Evolutionary conservation across 64 coral and sea anemone species (phyloP), one percentile per base, ranked within the genome.

Genomic region (Montipora sp.): DNA sequence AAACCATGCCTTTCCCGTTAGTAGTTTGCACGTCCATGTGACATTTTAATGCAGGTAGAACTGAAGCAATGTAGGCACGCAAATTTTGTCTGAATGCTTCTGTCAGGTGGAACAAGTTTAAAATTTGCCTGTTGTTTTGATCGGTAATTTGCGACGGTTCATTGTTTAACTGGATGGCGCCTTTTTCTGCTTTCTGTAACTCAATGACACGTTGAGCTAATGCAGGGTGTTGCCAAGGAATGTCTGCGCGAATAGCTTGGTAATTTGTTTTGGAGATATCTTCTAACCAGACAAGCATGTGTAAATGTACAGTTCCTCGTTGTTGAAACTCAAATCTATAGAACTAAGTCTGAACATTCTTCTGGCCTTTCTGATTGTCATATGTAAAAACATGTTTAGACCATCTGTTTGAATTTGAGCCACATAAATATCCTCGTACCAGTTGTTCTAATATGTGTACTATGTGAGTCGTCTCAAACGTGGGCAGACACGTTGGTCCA

Each of bases 221-320:
- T 2, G 83, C 69, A 3, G 10, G 10, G 10, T 63, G 9, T 12
- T 3, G 3, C 59, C 59, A 63, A 3, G 59, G 59, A 16, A 92
- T 83, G 12, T 95, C 77, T 15, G 77, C 94, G 1, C 90, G 79
- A 0, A 95, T 45, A 0, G 7, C 14, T 22, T 77, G 5, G 10
- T 72, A 76, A 14, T 80, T 78, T 8, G 59, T 83, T 21, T 18
- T 24, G 13, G 24, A 7, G 4, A 92, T 2, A 11, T 89, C 81
- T 82, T 92, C 71, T 3, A 95, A 69, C 90, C 94, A 95, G 6
- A 95, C 94, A 51, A 95, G 81, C 6, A 91, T 24, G 65, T 95
- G 89, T 2, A 88, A 45, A 22, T 95, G 89, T 10, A 75, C 89
- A 60, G 94, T 92, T 0, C 90, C 90, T 53, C 90, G 57, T 13